Evolutionary conservation across 1,140 invertebrate genomes (phyloP), one percentile per base, ranked within the genome.

Genomic region (Notospermus geniculatus): DNA sequence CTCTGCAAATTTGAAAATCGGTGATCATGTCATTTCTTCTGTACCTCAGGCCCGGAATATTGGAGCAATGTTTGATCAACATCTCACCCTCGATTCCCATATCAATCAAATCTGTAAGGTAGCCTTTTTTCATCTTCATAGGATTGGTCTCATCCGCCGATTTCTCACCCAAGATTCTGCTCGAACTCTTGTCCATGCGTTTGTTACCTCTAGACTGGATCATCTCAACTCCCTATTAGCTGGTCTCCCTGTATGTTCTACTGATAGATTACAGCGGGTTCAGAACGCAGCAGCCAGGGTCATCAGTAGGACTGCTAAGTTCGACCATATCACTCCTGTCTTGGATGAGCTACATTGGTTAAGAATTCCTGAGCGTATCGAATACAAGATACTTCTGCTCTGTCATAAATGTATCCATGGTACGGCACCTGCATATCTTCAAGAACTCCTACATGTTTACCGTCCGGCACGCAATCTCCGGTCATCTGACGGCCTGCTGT

Each of bases 291-390:
- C 46, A 23, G 46, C 46, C 46, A 19, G 46, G 19, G 19, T 50
- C 25, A 27, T 50, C 19, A 50, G 19, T 50, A 27, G 25, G 9
- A 50, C 46, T 50, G 19, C 46, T 23, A 50, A 27, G n/a, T 19
- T 23, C n/a, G 46, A 50, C 46, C 46, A 50, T n/a, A 50, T 50
- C n/a, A 23, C 46, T 27, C 46, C 46, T 23, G 46, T 50, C n/a
- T 50, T 50, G n/a, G 25, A 50, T 23, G 25, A 27, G 19, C 46
- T 50, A 4, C 46, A 50, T 50, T 50, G 46, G 46, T 27, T 50
- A 23, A 19, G 19, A 50, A 27, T 50, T 50, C 19, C n/a, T 19
- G 25, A 50, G n/a, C n/a, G 46, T 23, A 50, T 50, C 46, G 19
- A 50, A 50, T 50, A 7, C 25, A 50, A 50, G 5, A 27, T 50